Evolutionary conservation across 2,888 invertebrate genomes (phyloP).

Genomic region (Oscheius sp.): DNA sequence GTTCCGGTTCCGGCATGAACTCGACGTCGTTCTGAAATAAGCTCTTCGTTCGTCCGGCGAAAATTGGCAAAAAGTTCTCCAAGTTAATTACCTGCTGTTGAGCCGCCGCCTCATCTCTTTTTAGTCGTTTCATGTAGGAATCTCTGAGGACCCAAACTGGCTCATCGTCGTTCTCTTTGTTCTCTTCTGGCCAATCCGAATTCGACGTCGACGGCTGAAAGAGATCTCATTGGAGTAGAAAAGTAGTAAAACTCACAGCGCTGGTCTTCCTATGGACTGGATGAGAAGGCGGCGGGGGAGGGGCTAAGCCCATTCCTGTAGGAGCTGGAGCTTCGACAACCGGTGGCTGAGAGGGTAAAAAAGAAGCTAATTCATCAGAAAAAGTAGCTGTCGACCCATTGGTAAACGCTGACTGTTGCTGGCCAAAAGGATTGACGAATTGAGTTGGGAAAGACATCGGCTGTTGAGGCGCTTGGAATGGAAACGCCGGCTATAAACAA

Average conservation of each 20-base stretch:
- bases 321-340: neutral
- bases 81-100: conserved; percentile 19
- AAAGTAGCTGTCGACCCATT: conserved; percentile 1
- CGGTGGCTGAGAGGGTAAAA: conserved; percentile 2
- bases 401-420: neutral
- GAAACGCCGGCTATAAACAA: neutral
- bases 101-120: conserved; percentile 57
- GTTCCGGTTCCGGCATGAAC: conserved; percentile 31
- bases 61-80: neutral
- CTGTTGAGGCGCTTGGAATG: conserved; percentile 11
- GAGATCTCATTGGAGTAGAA: neutral
- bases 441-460: conserved; percentile 9
- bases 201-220: conserved; percentile 18
- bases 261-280: conserved; percentile 34
- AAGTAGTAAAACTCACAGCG: neutral
- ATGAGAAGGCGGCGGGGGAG: conserved; percentile 52
- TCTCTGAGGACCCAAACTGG: conserved; percentile 68
- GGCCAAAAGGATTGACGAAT: conserved; percentile 23
- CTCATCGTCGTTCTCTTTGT: conserved; percentile 53
- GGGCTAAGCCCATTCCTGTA: conserved; percentile 22
- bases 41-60: neutral
- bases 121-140: conserved; percentile 63
- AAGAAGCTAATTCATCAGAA: conserved; percentile 8
- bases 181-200: conserved; percentile 47
- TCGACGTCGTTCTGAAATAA: conserved; percentile 32